Evolutionary conservation across 1,140 invertebrate genomes (phyloP).

Genomic region (Drosophila kanapiae): DNA sequence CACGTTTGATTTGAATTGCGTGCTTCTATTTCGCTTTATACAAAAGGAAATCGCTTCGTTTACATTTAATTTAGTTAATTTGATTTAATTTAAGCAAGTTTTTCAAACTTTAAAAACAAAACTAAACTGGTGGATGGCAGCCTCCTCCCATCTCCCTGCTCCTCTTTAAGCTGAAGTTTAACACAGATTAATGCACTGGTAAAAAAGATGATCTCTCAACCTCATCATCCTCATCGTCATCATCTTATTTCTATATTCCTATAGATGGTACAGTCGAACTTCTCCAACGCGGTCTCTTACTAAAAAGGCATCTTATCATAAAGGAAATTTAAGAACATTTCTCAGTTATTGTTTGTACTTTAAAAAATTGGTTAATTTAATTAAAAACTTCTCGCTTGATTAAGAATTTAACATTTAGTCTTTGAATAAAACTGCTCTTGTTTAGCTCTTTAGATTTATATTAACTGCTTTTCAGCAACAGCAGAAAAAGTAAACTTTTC

Average conservation of each 20-base stretch:
- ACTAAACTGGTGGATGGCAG: conserved; percentile 48
- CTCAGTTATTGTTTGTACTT: background rate
- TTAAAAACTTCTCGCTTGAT: no score
- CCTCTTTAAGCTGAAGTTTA: conserved; percentile 63
- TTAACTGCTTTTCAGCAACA: no score
- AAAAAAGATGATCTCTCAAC: conserved; percentile 46
- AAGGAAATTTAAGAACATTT: background rate
- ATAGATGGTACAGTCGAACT: conserved; percentile 20
- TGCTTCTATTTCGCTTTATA: conserved; percentile 48
- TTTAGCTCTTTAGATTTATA: no score
- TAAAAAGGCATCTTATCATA: no score
- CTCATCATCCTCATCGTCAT: conserved; percentile 13
- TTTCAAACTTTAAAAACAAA: conserved; percentile 73
- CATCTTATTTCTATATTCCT: conserved; percentile 27
- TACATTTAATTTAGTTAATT: conserved; percentile 63
- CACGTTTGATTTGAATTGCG: conserved; percentile 84
- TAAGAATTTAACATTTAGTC: no score
- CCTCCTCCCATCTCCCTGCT: conserved; percentile 30
- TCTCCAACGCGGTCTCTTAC: background rate
- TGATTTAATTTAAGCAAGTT: conserved; percentile 70
- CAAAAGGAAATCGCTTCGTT: conserved; percentile 40
- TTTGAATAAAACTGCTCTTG: no score
- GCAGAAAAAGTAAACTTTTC: no score
- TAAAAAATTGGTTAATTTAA: background rate
- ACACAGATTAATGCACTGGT: conserved; percentile 85